phyloP scores from a whole-genome alignment of 53 echinoderm and acorn worm species.

The Luidia sarsii region DNA sequence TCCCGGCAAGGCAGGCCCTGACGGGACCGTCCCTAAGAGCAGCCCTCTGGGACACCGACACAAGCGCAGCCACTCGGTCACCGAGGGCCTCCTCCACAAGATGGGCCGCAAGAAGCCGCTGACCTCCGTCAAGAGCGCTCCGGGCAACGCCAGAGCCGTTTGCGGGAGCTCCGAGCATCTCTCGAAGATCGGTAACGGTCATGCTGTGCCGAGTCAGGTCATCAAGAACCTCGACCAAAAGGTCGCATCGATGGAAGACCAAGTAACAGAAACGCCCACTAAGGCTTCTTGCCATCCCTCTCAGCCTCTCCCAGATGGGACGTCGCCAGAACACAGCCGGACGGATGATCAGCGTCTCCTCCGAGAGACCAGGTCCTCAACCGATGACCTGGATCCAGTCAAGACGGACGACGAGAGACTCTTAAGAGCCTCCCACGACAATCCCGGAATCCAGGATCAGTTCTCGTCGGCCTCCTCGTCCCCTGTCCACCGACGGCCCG shows the following conservation, averaged over 20 bases:
- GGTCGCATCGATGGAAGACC: too few relatives aligned
- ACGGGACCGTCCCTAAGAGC: not conserved
- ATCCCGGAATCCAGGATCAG: slow-evolving; percentile 31
- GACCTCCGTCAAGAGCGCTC: slow-evolving; percentile 7
- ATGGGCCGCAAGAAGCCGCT: slow-evolving; percentile 26
- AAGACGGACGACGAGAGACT: not conserved
- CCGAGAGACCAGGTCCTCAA: slow-evolving; percentile 3
- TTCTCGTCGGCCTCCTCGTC: slow-evolving; percentile 18
- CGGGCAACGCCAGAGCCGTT: not conserved
- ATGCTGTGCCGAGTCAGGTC: not conserved
- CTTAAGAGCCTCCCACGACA: slow-evolving; percentile 17
- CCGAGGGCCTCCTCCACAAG: slow-evolving; percentile 38
- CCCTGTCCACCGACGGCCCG: slow-evolving; percentile 2
- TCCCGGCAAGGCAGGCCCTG: slow-evolving; percentile 5
- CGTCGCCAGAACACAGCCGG: not conserved
- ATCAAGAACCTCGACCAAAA: not conserved
- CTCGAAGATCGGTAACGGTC: not conserved
- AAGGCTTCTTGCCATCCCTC: not conserved
- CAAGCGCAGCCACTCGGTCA: slow-evolving; percentile 18
- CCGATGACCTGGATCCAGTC: slow-evolving; percentile 8
- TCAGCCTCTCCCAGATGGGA: not conserved
- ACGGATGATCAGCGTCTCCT: not conserved
- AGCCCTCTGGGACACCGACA: slow-evolving; percentile 14
- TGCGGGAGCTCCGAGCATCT: slow-evolving; percentile 26
- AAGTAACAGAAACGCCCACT: too few relatives aligned